Conservation (phyloP, 1,140 invertebrate species). For the Tetramorium parvispinum region DNA sequence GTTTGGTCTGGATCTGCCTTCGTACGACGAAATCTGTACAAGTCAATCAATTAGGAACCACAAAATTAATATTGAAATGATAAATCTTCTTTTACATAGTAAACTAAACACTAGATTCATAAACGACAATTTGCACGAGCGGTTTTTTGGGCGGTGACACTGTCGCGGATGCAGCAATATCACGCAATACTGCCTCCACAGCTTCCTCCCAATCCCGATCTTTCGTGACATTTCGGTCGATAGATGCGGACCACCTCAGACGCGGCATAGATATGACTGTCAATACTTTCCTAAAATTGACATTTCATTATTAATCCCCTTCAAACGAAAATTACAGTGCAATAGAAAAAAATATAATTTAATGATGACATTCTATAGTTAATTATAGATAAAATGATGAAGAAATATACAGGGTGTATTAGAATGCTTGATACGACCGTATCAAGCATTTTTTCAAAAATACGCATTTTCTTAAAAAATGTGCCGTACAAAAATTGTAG, state of each 20-base stretch:
- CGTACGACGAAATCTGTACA: no score
- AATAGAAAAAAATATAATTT: no score
- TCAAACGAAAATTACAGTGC: no score
- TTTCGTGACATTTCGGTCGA: conserved; percentile 77
- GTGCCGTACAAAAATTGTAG: no score
- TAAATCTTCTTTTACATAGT: background rate
- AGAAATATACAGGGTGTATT: no score
- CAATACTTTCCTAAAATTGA: conserved; percentile 75
- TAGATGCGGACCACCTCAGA: conserved; percentile 76
- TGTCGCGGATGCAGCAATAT: conserved; percentile 87
- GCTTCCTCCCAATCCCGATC: conserved; percentile 89
- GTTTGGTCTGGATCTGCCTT: no score
- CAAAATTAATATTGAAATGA: background rate
- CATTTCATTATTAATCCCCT: no score
- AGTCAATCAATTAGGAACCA: background rate
- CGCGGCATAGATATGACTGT: conserved; percentile 81
- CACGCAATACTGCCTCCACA: conserved; percentile 90
- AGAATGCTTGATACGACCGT: no score
- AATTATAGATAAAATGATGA: no score
- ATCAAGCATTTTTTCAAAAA: no score
- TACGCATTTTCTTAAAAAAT: no score
- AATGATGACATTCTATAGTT: no score
- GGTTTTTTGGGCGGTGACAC: conserved; percentile 85
- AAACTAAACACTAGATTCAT: conserved; percentile 87
- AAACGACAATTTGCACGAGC: conserved; percentile 93